Base-by-base conservation (phyloP, 1,140 invertebrate genomes). In the Teleogryllus occipitalis region DNA sequence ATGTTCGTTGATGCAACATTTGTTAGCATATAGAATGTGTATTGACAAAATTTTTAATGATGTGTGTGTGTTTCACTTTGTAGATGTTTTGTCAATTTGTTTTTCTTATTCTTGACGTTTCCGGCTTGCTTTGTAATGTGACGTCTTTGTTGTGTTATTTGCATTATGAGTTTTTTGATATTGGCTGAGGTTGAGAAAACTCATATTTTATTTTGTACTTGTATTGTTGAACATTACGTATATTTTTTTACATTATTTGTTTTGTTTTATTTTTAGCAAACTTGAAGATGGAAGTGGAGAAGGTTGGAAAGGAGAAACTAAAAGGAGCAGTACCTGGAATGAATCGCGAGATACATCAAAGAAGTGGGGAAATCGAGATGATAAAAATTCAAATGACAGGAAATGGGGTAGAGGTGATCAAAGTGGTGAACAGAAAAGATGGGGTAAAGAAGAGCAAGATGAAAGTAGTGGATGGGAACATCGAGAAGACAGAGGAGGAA, bases 311-410 rank as follows among this genome's bases (percentile, higher is more conserved):
- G 22, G 15, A 48, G 48, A 77, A 21, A 77, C 47, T 8, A 14
- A 46, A 21, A 46, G 15, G 48, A 49, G 46, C 48, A 47, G 76
- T 47, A 8, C 15, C 14, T 48, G 47, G 14, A 21, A 22, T 77
- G 76, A 48, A 77, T 14, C 2, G 8, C 47, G 18, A 10, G n/a
- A 48, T 77, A 47, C 15, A 15, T n/a, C 8, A 7, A 48, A 47
- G 47, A 77, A 77, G 47, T 77, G 76, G 76, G 76, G 47, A 21
- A 21, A 21, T 77, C 15, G n/a, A 27, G 47, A 21, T n/a, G 76
- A 77, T 48, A 48, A n/a, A 77, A 47, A 12, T 7, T 47, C 15
- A 47, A 22, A 65, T 65, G 54, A 8, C n/a, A n/a, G 47, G 22
- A 27, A 77, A 22, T 77, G 46, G 48, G 10, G n/a, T 10, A 21